Evolutionary conservation across 2,113 vertebrate genomes (phyloP).

Genomic region (Eudyptes chrysolophus): DNA sequence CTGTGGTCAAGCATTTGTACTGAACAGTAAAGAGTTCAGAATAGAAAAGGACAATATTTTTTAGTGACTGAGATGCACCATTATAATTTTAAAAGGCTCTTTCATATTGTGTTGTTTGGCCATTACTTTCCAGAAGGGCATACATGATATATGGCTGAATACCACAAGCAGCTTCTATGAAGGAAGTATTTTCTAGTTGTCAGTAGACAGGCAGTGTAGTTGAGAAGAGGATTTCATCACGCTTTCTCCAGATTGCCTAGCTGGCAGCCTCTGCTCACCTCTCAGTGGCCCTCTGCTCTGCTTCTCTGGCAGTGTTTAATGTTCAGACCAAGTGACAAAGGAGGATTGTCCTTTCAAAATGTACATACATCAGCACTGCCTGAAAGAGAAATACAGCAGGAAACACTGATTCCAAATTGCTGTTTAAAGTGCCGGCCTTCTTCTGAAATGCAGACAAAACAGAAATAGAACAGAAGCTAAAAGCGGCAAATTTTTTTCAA

Average conservation of each 20-base stretch:
- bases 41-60: neutral
- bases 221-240: neutral
- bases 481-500: neutral
- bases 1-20: neutral
- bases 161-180: neutral
- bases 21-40: neutral
- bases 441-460: conserved; percentile 11
- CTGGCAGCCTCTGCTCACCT: neutral
- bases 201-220: neutral
- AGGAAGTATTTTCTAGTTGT: neutral
- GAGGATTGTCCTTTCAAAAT: conserved; percentile 23
- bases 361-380: neutral
- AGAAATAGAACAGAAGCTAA: conserved; percentile 20
- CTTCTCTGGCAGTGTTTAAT: conserved; percentile 14
- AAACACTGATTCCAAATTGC: conserved; percentile 18
- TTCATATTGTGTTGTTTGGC: neutral
- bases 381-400: conserved; percentile 30
- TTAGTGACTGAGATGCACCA: neutral
- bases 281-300: neutral
- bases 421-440: neutral
- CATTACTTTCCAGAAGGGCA: neutral
- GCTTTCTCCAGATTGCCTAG: neutral
- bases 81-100: neutral
- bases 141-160: neutral
- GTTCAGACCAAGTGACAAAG: conserved; percentile 1